Percentiles rank a stretch among this genome's conserved stretches.
phyloP scores from a whole-genome alignment of 1,140 invertebrate genomes.

The Gonioctena quinquepunctata region DNA sequence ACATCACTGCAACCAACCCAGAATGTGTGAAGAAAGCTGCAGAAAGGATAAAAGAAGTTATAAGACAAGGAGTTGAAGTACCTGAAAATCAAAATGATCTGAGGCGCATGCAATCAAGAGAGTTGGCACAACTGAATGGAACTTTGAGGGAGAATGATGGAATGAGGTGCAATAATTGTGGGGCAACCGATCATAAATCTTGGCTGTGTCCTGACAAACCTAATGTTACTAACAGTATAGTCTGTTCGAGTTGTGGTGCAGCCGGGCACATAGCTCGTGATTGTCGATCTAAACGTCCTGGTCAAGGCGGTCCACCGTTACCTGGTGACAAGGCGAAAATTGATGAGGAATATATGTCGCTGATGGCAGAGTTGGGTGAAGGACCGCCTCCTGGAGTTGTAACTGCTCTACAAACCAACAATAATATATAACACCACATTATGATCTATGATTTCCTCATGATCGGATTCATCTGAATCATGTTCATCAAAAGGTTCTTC shows the following conservation, averaged over 20 bases:
- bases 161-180: slow-evolving; percentile 90
- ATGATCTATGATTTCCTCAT: too few relatives aligned
- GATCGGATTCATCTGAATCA: too few relatives aligned
- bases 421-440: too few relatives aligned
- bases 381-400: slow-evolving; percentile 74
- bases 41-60: slow-evolving; percentile 98
- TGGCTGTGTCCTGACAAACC: slow-evolving; percentile 97
- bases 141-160: slow-evolving; percentile 98
- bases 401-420: too few relatives aligned
- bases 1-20: slow-evolving; percentile 96
- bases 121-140: slow-evolving; percentile 96
- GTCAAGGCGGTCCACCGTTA: slow-evolving; percentile 65
- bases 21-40: slow-evolving; percentile 97
- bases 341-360: slow-evolving; percentile 96
- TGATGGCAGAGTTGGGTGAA: slow-evolving; percentile 98
- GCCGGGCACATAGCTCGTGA: slow-evolving; percentile 97
- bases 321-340: slow-evolving; percentile 80
- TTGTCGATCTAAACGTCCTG: slow-evolving; percentile 83
- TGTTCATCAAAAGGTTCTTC: too few relatives aligned
- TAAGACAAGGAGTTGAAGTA: slow-evolving; percentile 95
- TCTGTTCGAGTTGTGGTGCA: slow-evolving; percentile 96
- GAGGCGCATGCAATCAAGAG: slow-evolving; percentile 91
- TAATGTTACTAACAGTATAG: slow-evolving; percentile 96
- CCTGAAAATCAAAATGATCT: slow-evolving; percentile 99
- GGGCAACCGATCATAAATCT: slow-evolving; percentile 89